Conservation (phyloP, 2,113 vertebrate genomes). For the Centropus bengalensis region DNA sequence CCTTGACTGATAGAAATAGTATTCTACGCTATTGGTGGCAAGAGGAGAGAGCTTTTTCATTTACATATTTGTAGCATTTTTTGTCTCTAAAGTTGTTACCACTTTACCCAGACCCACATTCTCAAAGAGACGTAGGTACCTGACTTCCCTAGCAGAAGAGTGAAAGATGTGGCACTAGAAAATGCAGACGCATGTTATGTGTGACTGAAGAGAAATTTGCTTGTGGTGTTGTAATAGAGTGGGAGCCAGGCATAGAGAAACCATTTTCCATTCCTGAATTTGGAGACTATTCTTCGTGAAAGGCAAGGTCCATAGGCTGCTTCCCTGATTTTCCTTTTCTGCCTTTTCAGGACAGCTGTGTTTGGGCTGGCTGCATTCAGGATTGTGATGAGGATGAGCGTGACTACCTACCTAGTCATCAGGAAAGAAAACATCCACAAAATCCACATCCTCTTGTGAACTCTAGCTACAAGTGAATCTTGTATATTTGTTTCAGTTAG, state of each 20-base stretch:
- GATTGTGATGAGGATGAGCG: background rate
- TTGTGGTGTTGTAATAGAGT: background rate
- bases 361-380: background rate
- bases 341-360: background rate
- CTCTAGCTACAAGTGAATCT: background rate
- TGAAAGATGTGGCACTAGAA: background rate
- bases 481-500: background rate
- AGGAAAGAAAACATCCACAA: background rate
- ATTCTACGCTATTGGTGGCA: background rate
- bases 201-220: background rate
- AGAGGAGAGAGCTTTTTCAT: background rate
- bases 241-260: background rate
- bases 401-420: background rate
- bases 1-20: background rate
- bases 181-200: background rate
- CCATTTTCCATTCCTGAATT: fast-evolving
- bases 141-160: background rate
- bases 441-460: background rate
- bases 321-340: background rate
- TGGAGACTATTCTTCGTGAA: background rate
- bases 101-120: background rate
- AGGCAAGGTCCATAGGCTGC: background rate
- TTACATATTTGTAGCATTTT: background rate
- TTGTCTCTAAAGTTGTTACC: background rate
- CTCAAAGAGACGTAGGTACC: background rate